Evolutionary conservation across 1,140 invertebrate species (phyloP).

Genomic region (Psilanteris sp.): DNA sequence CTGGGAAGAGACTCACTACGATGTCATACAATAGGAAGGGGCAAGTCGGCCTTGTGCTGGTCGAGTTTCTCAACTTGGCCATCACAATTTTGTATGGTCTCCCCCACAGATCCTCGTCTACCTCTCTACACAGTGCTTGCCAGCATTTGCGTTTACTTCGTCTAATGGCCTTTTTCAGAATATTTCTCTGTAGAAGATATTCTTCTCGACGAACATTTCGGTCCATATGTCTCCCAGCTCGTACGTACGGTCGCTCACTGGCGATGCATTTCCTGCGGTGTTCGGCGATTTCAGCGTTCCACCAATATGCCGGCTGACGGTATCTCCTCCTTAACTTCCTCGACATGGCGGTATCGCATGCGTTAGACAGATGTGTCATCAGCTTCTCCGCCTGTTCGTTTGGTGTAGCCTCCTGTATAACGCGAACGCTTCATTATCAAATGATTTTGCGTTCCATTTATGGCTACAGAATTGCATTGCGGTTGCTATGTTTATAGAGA

Average conservation of each 20-base stretch:
- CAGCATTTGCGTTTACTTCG: background rate
- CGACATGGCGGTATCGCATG: slow-evolving; percentile 5
- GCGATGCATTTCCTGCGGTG: background rate
- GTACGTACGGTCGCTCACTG: background rate
- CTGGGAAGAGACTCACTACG: too few species aligned
- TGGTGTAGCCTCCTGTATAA: background rate
- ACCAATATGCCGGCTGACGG: background rate
- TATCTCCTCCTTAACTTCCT: background rate
- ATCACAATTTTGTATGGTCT: too few species aligned
- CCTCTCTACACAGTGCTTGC: slow-evolving; percentile 5
- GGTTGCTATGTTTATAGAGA: slow-evolving; percentile 4
- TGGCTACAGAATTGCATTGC: slow-evolving; percentile 7
- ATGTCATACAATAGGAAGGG: too few species aligned
- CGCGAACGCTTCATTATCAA: slow-evolving; percentile 4
- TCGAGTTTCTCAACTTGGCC: background rate
- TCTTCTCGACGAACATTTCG: too few species aligned
- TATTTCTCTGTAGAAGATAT: background rate
- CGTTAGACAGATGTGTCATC: background rate
- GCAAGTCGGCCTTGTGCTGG: too few species aligned
- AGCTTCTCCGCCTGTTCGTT: background rate
- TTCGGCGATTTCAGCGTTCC: slow-evolving; percentile 9
- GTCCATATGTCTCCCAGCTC: background rate
- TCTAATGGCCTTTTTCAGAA: slow-evolving; percentile 6
- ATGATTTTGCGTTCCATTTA: slow-evolving; percentile 14
- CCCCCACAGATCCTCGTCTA: slow-evolving; percentile 8